Evolutionary conservation across 2,888 invertebrate genomes (phyloP).

Genomic region (Petrophora chlorosata): DNA sequence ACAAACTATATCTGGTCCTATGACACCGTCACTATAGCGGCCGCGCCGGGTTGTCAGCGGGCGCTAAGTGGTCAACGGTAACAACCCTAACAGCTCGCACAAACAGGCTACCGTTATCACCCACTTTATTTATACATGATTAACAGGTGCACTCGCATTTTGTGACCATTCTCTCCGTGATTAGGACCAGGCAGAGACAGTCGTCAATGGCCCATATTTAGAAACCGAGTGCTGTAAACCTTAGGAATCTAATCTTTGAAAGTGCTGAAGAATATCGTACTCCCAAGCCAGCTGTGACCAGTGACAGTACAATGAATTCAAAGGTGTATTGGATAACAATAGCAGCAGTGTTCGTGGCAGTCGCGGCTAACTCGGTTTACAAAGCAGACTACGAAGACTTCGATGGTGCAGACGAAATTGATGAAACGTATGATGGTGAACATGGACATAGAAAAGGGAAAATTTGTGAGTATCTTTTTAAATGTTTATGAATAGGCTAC

Average conservation of each 20-base stretch:
- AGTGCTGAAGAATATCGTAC: background rate
- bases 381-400: constrained; percentile 32
- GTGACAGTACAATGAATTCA: constrained; percentile 46
- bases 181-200: constrained; percentile 28
- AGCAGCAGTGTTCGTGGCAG: constrained; percentile 45
- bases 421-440: constrained; percentile 31
- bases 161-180: constrained; percentile 37
- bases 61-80: constrained; percentile 74
- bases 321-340: constrained; percentile 51
- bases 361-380: constrained; percentile 54
- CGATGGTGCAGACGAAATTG: constrained; percentile 42
- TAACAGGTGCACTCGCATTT: constrained; percentile 58
- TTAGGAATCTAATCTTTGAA: background rate
- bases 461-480: constrained; percentile 57
- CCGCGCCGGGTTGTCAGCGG: constrained; percentile 30
- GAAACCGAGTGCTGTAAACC: constrained; percentile 1
- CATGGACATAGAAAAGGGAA: constrained; percentile 60
- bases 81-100: constrained; percentile 64
- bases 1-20: constrained; percentile 11
- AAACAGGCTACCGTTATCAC: constrained; percentile 74
- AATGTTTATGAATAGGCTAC: too few species aligned
- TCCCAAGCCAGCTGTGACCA: too few species aligned
- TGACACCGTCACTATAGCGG: constrained; percentile 25
- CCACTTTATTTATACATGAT: constrained; percentile 68
- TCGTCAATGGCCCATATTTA: constrained; percentile 35